phyloP scores from a whole-genome alignment of 2,113 vertebrate genomes.

The Scophthalmus maximus region DNA sequence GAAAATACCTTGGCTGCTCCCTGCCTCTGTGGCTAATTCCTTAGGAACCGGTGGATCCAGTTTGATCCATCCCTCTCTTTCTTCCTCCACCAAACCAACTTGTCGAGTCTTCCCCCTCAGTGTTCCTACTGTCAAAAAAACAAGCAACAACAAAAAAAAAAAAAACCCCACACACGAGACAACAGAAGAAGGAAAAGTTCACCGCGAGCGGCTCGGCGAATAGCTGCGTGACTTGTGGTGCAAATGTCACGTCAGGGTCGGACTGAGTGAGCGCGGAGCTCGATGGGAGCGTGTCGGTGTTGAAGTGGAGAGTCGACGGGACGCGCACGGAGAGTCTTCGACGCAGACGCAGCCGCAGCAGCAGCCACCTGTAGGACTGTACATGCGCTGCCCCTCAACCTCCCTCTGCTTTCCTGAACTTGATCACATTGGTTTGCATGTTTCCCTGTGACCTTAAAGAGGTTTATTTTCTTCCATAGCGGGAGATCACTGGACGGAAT shows the following conservation, averaged over 20 bases:
- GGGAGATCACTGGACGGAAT: slow-evolving; percentile 13
- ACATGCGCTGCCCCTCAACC: slow-evolving; percentile 71
- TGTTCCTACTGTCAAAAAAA: slow-evolving; percentile 35
- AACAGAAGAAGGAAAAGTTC: slow-evolving; percentile 1
- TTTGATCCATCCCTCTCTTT: slow-evolving; percentile 88
- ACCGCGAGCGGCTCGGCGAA: slow-evolving; percentile 29
- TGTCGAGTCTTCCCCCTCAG: slow-evolving; percentile 61
- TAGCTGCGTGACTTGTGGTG: slow-evolving; percentile 24
- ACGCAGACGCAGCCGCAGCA: slow-evolving; percentile 38
- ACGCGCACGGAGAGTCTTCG: slow-evolving; percentile 72
- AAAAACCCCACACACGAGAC: no score
- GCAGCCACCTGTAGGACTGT: slow-evolving; percentile 60
- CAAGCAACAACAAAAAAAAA: no score
- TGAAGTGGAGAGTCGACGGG: slow-evolving; percentile 80
- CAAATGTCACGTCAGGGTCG: slow-evolving; percentile 36
- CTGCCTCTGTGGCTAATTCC: slow-evolving; percentile 86
- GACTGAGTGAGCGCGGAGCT: not conserved
- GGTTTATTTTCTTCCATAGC: not conserved
- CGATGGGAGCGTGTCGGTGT: slow-evolving; percentile 45
- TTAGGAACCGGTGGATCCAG: slow-evolving; percentile 99
- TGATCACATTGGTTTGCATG: slow-evolving; percentile 65
- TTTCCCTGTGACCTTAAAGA: slow-evolving; percentile 2
- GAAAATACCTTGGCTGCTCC: slow-evolving; percentile 78
- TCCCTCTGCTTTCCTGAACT: slow-evolving; percentile 78
- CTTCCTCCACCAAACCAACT: slow-evolving; percentile 60